Conservation (phyloP, 2,797 vertebrate genomes). For the Tolypeutes matacus region DNA sequence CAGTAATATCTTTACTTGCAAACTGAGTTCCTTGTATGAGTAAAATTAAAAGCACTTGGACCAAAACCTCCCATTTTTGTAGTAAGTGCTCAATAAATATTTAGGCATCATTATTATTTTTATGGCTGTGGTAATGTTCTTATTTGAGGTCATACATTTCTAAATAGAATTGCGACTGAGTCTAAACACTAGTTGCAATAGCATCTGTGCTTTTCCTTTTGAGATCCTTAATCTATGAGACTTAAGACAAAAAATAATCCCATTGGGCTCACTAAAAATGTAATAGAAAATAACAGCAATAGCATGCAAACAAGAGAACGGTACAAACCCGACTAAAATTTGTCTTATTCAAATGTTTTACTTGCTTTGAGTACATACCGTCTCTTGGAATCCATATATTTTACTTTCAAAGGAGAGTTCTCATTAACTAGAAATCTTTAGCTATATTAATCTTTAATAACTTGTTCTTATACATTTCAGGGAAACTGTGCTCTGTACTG, state of each 20-base stretch:
- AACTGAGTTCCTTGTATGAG: background rate
- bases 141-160: conserved; percentile 47
- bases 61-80: background rate
- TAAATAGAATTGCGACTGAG: background rate
- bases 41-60: conserved; percentile 5
- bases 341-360: conserved; percentile 36
- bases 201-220: background rate
- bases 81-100: background rate
- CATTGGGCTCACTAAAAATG: conserved; percentile 1
- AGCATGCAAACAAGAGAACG: background rate
- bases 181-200: conserved; percentile 18
- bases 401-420: conserved; percentile 46
- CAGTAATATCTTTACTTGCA: background rate
- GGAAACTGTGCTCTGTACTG: background rate
- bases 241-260: background rate
- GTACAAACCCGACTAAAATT: background rate
- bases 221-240: background rate
- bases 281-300: background rate
- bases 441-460: conserved; percentile 66
- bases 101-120: conserved; percentile 19
- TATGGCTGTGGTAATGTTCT: background rate
- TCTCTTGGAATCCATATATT: background rate
- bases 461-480: conserved; percentile 3
- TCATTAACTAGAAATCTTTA: conserved; percentile 40
- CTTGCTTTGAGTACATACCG: background rate